Evolutionary conservation across 2,888 invertebrate genomes (phyloP).

Genomic region (Caenorhabditis sinica): DNA sequence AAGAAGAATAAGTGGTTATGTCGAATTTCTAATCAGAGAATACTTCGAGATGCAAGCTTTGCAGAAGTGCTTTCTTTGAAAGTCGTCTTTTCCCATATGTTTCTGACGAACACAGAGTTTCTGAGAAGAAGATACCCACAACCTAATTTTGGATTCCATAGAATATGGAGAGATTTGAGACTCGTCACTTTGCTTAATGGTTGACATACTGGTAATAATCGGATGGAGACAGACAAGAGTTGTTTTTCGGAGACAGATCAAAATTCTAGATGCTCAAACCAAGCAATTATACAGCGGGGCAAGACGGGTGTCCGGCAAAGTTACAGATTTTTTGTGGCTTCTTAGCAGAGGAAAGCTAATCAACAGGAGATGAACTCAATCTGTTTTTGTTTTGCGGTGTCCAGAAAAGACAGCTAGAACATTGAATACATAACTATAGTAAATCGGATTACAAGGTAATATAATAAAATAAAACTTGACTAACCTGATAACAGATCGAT

Average conservation of each 20-base stretch:
- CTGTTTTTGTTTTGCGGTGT: slow-evolving; percentile 31
- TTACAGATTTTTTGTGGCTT: slow-evolving; percentile 26
- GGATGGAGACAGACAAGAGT: slow-evolving; percentile 1
- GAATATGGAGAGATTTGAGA: slow-evolving; percentile 18
- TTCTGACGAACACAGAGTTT: slow-evolving; percentile 45
- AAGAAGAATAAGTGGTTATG: slow-evolving; percentile 50
- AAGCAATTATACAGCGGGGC: slow-evolving; percentile 9
- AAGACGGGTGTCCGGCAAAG: slow-evolving; percentile 18
- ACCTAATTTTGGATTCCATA: slow-evolving; percentile 24
- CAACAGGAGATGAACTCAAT: slow-evolving; percentile 37
- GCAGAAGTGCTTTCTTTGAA: slow-evolving; percentile 44
- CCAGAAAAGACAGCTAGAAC: slow-evolving; percentile 1
- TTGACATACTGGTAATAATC: slow-evolving; percentile 21
- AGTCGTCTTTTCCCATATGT: slow-evolving; percentile 17
- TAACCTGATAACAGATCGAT: slow-evolving; percentile 80
- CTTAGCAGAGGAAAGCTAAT: slow-evolving; percentile 26
- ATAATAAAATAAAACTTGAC: slow-evolving; percentile 39
- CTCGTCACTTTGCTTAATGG: slow-evolving; percentile 6
- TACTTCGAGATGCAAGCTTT: background rate
- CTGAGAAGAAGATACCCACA: slow-evolving; percentile 12
- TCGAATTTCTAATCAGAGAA: slow-evolving; percentile 62
- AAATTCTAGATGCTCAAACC: slow-evolving; percentile 14
- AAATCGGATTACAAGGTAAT: background rate
- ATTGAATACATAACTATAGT: background rate
- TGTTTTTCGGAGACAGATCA: slow-evolving; percentile 5